These are phyloP conservation scores for Pararge aegeria DNA, from an alignment of 1,140 invertebrate species.

Conservation along the genomic window DNA sequence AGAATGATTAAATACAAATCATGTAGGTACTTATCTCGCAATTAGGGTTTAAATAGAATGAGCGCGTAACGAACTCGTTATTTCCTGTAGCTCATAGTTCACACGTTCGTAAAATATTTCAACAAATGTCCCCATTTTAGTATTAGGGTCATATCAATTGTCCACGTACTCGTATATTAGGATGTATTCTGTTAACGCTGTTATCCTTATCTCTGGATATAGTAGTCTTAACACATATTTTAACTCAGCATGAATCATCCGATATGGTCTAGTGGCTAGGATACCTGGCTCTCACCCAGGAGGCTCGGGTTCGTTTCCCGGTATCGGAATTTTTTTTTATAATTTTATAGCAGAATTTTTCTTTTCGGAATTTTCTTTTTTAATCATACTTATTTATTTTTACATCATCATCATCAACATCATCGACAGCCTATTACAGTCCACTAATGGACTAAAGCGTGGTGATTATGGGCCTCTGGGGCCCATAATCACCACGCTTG, in stretches of 20 bases:
- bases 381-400: no score
- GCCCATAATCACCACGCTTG: no score
- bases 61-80: no score
- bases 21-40: background rate
- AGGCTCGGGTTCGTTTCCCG: constrained; percentile 64
- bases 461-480: no score
- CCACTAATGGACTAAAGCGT: no score
- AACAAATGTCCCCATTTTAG: constrained; percentile 16
- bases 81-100: constrained; percentile 17
- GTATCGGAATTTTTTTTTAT: constrained; percentile 47
- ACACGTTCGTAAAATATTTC: constrained; percentile 18
- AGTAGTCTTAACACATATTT: constrained; percentile 6
- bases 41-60: no score
- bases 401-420: no score
- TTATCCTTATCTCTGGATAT: background rate
- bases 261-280: constrained; percentile 69
- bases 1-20: no score
- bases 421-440: no score
- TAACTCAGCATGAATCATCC: constrained; percentile 27
- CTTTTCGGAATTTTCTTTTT: no score
- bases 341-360: background rate
- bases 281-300: constrained; percentile 55
- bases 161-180: constrained; percentile 11
- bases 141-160: constrained; percentile 26
- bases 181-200: constrained; percentile 19